Evolutionary conservation across 2,797 vertebrate species (phyloP).

Genomic region (Pseudochirops cupreus): DNA sequence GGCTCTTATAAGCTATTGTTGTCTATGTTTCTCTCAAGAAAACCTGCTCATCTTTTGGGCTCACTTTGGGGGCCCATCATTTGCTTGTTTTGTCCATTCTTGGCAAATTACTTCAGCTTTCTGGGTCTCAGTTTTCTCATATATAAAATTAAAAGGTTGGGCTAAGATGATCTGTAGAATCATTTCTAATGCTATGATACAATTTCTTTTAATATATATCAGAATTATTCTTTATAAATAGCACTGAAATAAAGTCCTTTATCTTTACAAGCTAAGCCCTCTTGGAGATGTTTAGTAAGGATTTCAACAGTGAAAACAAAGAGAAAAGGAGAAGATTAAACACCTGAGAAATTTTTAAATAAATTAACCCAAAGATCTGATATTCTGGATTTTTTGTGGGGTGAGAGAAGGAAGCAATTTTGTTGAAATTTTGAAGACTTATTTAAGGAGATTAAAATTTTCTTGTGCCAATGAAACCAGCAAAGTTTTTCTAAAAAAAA

Average conservation of each 20-base stretch:
- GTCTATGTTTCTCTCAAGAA: background rate
- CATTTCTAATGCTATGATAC: background rate
- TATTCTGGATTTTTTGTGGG: slow-evolving; percentile 29
- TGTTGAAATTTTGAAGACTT: slow-evolving; percentile 55
- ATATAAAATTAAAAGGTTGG: background rate
- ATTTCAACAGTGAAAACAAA: background rate
- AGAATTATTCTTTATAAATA: background rate
- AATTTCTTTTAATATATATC: background rate
- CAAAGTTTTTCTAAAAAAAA: background rate
- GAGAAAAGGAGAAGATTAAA: slow-evolving; percentile 46
- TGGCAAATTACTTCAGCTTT: background rate
- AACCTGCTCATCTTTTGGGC: background rate
- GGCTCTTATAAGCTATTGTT: background rate
- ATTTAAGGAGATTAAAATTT: slow-evolving; percentile 7
- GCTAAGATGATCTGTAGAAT: background rate
- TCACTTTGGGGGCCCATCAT: background rate
- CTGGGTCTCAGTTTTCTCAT: background rate
- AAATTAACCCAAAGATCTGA: slow-evolving; percentile 59
- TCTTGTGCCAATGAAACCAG: background rate
- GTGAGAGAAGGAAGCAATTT: background rate
- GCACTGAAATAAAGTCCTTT: background rate
- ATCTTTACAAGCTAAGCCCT: slow-evolving; percentile 19
- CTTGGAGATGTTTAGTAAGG: slow-evolving; percentile 34
- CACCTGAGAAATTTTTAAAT: slow-evolving; percentile 60
- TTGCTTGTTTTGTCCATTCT: background rate